These are phyloP conservation scores for Bujurquina vittata DNA, from an alignment of 2,113 vertebrate genomes.

Conservation along the genomic window DNA sequence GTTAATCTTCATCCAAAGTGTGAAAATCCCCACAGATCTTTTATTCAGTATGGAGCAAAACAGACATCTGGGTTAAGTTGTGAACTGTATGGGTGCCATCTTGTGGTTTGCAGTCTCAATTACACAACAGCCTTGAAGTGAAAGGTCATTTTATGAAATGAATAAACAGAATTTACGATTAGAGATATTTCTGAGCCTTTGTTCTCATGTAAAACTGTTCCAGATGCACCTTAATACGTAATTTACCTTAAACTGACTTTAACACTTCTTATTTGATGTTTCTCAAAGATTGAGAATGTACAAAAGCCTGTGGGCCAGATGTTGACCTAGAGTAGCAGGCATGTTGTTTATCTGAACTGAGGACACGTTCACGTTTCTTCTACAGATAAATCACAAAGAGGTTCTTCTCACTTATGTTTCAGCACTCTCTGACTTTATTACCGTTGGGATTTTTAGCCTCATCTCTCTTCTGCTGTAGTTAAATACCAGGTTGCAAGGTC, in stretches of 20 bases:
- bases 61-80: neutral
- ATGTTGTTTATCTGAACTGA: neutral
- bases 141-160: neutral
- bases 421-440: neutral
- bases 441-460: neutral
- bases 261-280: neutral
- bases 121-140: slow-evolving; percentile 32
- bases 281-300: neutral
- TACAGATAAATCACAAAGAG: neutral
- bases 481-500: neutral
- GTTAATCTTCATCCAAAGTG: neutral
- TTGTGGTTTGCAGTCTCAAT: slow-evolving; percentile 67
- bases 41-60: neutral
- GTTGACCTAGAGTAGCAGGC: neutral
- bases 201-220: neutral
- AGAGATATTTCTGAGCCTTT: neutral
- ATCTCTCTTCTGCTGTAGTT: neutral
- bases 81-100: slow-evolving; percentile 71
- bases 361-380: neutral
- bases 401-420: neutral
- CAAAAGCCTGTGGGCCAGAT: neutral
- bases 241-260: neutral
- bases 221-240: neutral
- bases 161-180: neutral
- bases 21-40: neutral